Base-by-base conservation (phyloP, 2,797 vertebrate genomes). In the Gymnoscopelus microlampas region DNA sequence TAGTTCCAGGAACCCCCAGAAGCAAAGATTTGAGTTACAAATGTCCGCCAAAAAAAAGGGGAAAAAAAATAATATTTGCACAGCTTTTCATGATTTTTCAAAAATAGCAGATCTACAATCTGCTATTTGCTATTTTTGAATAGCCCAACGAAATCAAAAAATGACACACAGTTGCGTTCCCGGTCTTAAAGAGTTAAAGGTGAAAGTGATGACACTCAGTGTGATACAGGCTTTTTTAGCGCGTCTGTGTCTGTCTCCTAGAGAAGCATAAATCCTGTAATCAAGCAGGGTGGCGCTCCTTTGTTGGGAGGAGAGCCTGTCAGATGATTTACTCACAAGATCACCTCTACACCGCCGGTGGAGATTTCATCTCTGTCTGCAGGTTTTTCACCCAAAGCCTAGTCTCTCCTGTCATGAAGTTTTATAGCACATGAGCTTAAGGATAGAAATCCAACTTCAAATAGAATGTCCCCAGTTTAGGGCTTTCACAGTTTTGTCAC, bases 291-390 rank as follows among this genome's bases (percentile, higher is more conserved):
- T 62, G 63, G 71, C 64, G 57, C 56, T 78, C 59, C 32, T 79
- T 73, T 78, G 70, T 85, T 85, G 39, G 55, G 60, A 32, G 54
- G 60, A 13, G 29, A 74, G 70, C 79, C 79, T 78, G 73, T 62
- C 76, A 81, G 83, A 66, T 86, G 80, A 84, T 81, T 82, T 76
- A 79, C 71, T 83, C 73, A 59, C 78, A 72, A 78, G 47, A 79
- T 81, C 66, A 76, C 54, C 79, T 75, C 59, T 5, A 67, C 76
- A 49, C 55, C 48, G 1, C 19, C 1, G 19, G 6, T 26, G 78
- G 66, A 71, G 75, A 80, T 76, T 59, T 81, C 71, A 73, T 76
- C 56, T 39, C 68, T 62, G 70, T 74, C 79, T 68, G 65, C 74
- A 53, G 59, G 47, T 63, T 57, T 51, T 29, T 19, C 19, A 63